These are phyloP conservation scores for Aricia agestis DNA, from an alignment of 1,140 invertebrate species.

Conservation along the genomic window DNA sequence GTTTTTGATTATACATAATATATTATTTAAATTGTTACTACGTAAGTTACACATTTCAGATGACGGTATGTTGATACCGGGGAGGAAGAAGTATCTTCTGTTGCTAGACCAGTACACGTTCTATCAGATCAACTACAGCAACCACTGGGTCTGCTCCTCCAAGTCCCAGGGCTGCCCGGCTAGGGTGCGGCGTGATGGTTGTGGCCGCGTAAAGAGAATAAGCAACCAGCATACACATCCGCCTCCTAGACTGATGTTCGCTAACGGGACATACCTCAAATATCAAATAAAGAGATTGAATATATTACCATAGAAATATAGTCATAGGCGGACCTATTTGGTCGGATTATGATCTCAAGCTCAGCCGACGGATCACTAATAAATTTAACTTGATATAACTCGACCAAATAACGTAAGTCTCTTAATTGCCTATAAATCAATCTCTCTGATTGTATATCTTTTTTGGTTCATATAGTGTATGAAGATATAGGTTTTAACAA, in stretches of 20 bases:
- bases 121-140: conserved; percentile 22
- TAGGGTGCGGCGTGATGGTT: conserved; percentile 6
- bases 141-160: conserved; percentile 25
- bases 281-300: not conserved
- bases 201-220: conserved; percentile 11
- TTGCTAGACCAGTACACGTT: conserved; percentile 26
- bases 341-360: not conserved
- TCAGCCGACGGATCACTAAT: not conserved
- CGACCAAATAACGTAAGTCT: no score
- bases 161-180: conserved; percentile 23
- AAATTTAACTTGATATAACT: no score
- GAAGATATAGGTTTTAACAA: no score
- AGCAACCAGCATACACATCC: conserved; percentile 18
- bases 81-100: conserved; percentile 23
- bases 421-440: no score
- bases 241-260: conserved; percentile 8
- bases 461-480: no score
- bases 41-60: conserved; percentile 5
- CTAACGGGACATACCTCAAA: not conserved
- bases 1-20: no score
- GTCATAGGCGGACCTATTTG: no score
- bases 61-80: conserved; percentile 23
- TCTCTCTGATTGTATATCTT: no score
- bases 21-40: not conserved
- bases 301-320: no score